These are phyloP conservation scores for Alaudala cheleensis DNA, from an alignment of 2,113 vertebrate species.

Conservation along the genomic window DNA sequence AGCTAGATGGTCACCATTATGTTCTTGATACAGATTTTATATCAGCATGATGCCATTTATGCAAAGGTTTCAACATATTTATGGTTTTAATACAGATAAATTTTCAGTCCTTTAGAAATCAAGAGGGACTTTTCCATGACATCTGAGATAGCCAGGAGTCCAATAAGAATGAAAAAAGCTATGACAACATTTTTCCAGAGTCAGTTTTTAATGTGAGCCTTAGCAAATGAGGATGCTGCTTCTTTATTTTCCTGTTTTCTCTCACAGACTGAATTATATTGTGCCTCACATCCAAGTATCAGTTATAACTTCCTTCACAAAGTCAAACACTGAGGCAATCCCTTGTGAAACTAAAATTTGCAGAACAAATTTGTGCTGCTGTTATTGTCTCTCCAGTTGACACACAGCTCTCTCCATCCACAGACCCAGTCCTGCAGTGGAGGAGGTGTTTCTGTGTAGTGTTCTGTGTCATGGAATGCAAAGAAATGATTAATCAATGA, in stretches of 20 bases:
- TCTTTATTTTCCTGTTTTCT: not conserved
- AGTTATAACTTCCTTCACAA: not conserved
- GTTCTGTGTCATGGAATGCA: not conserved
- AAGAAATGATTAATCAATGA: conserved; percentile 54
- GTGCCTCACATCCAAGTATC: not conserved
- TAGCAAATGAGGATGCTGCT: not conserved
- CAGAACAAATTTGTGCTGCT: not conserved
- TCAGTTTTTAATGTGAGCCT: not conserved
- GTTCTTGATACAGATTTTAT: not conserved
- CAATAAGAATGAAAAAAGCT: not conserved
- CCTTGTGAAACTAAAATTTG: not conserved
- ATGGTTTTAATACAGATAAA: not conserved
- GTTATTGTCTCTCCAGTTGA: not conserved
- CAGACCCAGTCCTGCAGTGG: accelerated
- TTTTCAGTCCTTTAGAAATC: not conserved
- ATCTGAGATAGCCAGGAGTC: not conserved
- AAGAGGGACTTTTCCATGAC: not conserved
- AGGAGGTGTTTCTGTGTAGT: not conserved
- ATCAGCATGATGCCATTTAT: not conserved
- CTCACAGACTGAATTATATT: not conserved
- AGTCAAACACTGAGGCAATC: not conserved
- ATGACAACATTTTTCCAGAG: not conserved
- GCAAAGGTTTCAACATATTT: not conserved
- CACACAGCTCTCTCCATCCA: not conserved
- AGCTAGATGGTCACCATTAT: not conserved